These are phyloP conservation scores for Chirona hameri DNA, from an alignment of 2,888 invertebrate genomes.

Conservation along the genomic window DNA sequence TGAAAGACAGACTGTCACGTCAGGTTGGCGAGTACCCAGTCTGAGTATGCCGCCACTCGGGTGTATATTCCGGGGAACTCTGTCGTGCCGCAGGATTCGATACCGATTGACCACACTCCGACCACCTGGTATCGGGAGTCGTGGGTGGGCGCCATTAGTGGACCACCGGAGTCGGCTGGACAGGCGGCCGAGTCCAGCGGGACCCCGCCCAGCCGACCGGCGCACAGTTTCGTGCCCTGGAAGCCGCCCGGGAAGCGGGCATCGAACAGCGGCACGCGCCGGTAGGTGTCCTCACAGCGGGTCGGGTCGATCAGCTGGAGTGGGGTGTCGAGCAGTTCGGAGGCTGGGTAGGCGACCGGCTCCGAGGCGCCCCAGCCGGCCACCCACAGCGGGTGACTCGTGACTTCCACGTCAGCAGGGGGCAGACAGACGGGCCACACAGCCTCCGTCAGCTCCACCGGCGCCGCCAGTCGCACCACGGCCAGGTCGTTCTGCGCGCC, in stretches of 20 bases:
- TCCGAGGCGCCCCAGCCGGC: not conserved
- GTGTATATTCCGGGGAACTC: too few species aligned
- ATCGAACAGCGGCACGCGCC: not conserved
- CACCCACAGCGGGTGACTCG: not conserved
- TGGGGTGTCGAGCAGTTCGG: not conserved
- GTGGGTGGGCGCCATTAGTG: not conserved
- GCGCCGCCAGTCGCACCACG: not conserved
- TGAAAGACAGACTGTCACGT: too few species aligned
- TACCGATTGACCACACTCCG: constrained; percentile 49
- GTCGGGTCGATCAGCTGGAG: not conserved
- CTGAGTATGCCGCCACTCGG: too few species aligned
- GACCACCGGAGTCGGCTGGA: not conserved
- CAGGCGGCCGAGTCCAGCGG: not conserved
- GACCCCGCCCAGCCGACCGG: not conserved
- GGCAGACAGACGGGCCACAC: not conserved
- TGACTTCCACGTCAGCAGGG: not conserved
- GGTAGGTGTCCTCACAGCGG: constrained; percentile 6
- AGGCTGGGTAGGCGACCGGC: not conserved
- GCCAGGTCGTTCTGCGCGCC: constrained; percentile 4
- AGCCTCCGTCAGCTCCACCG: not conserved
- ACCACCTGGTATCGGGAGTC: constrained; percentile 50
- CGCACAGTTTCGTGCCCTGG: not conserved
- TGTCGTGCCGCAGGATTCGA: too few species aligned
- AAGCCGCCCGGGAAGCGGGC: not conserved
- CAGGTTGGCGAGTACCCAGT: too few species aligned